phyloP scores from a whole-genome alignment of 2,797 vertebrate genomes.

The Notolepis coatsorum region DNA sequence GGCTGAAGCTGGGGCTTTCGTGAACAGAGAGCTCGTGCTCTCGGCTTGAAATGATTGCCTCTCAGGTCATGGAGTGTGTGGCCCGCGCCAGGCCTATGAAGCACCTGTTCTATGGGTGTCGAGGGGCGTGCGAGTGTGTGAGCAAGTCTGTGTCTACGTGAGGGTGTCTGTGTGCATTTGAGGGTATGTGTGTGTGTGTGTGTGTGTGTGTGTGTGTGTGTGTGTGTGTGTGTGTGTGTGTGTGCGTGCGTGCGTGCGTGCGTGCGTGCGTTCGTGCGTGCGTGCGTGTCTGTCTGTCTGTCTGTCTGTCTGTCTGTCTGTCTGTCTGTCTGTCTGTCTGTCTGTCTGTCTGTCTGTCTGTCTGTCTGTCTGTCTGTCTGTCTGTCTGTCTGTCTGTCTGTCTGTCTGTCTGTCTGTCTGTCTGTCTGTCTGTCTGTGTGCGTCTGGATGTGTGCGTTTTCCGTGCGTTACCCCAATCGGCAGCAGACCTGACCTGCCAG shows the following conservation, averaged over 20 bases:
- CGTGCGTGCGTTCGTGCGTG: background rate
- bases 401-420: conserved; percentile 21
- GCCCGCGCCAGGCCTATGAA: conserved; percentile 9
- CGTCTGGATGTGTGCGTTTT: conserved; percentile 62
- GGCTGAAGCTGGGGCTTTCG: conserved; percentile 10
- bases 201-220: background rate
- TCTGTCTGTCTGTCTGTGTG: conserved; percentile 22
- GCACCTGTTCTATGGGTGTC: conserved; percentile 25
- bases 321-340: conserved; percentile 43
- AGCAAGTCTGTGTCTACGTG: background rate
- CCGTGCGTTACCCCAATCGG: conserved; percentile 72
- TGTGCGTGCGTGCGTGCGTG: background rate
- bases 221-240: conserved; percentile 3
- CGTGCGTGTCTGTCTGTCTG: conserved; percentile 25
- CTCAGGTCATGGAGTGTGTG: conserved; percentile 6
- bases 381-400: background rate
- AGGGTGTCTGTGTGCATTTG: background rate
- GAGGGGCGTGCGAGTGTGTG: background rate
- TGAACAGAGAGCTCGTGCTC: conserved; percentile 10
- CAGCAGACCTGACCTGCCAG: conserved; percentile 78
- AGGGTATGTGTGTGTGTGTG: background rate
- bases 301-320: conserved; percentile 20
- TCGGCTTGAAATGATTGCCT: conserved; percentile 1
- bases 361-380: background rate
- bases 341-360: background rate